phyloP scores from a whole-genome alignment of 2,888 invertebrate species.

The Girardia tigrina region DNA sequence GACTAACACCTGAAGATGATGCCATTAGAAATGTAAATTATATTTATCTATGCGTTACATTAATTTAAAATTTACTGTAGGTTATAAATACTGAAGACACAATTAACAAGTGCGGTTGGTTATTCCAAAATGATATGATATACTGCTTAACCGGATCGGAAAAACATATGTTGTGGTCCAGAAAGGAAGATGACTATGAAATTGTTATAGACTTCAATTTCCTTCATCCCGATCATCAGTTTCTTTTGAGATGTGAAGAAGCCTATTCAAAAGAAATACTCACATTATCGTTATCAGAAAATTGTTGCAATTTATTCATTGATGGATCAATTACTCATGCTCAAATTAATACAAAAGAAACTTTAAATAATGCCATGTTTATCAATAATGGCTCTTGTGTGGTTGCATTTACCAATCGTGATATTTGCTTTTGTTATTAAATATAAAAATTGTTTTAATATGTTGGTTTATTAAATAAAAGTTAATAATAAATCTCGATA shows the following conservation, averaged over 20 bases:
- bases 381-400: not conserved
- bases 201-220: not conserved
- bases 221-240: not conserved
- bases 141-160: not conserved
- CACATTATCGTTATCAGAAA: not conserved
- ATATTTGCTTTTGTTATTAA: not conserved
- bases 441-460: not conserved
- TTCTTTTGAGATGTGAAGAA: not conserved
- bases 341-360: not conserved
- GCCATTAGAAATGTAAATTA: not conserved
- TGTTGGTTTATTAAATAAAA: too few relatives aligned
- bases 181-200: not conserved
- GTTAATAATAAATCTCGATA: too few relatives aligned
- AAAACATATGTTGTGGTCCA: not conserved
- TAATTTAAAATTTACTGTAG: too few relatives aligned
- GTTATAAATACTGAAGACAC: not conserved
- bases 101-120: not conserved
- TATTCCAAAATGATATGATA: not conserved
- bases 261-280: not conserved
- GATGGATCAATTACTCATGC: not conserved
- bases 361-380: not conserved
- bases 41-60: too few relatives aligned
- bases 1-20: not conserved
- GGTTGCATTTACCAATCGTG: not conserved
- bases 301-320: not conserved